phyloP scores from a whole-genome alignment of 1,140 invertebrate genomes.

The Leptonema lineaticorne region DNA sequence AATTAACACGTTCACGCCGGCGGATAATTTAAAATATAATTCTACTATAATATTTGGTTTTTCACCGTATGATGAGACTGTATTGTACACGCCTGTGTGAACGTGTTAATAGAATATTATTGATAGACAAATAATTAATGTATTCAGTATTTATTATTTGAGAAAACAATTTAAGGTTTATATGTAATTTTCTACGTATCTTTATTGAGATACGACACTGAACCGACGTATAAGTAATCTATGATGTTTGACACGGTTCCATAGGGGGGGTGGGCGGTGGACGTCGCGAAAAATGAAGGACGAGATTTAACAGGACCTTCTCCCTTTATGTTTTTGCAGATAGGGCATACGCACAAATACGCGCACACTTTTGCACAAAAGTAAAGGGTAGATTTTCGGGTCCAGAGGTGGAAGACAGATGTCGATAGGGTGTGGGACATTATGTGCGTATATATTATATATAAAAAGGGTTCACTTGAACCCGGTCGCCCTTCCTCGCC shows the following conservation, averaged over 20 bases:
- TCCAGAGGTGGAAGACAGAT: slow-evolving; percentile 36
- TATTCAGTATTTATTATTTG: too few species aligned
- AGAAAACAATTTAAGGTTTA: too few species aligned
- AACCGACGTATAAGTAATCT: background rate
- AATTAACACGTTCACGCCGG: too few species aligned
- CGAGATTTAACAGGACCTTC: slow-evolving; percentile 16
- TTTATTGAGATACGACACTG: background rate
- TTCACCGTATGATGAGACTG: too few species aligned
- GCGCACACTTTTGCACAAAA: background rate
- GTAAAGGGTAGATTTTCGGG: background rate
- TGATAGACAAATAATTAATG: too few species aligned
- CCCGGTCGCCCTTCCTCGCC: slow-evolving; percentile 22
- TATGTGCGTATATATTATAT: too few species aligned
- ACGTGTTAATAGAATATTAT: too few species aligned
- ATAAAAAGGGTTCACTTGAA: slow-evolving; percentile 32
- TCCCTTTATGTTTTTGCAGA: slow-evolving; percentile 22
- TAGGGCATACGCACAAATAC: slow-evolving; percentile 1
- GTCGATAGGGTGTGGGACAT: slow-evolving; percentile 39
- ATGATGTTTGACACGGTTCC: slow-evolving; percentile 3
- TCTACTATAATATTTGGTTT: background rate
- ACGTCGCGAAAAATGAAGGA: slow-evolving; percentile 17
- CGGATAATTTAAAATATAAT: background rate
- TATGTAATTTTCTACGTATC: too few species aligned
- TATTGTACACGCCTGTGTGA: too few species aligned
- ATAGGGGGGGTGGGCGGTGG: too few species aligned